Evolutionary conservation across 1,140 invertebrate species (phyloP).

Genomic region (Delia radicum): DNA sequence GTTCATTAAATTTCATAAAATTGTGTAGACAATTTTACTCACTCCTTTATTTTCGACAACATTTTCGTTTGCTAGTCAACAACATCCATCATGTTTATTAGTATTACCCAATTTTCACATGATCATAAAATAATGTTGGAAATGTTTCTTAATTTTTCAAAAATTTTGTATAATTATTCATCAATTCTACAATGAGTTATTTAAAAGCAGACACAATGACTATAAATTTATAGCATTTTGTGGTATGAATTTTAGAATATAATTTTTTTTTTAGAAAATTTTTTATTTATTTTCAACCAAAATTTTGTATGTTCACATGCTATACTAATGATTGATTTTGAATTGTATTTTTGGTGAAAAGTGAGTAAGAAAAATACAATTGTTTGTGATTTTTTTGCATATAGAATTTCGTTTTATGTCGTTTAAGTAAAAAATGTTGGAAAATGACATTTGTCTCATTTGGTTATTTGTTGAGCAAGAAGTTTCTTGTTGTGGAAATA

Average conservation of each 20-base stretch:
- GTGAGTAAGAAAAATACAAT: not conserved
- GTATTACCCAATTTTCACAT: not conserved
- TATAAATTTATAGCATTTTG: conserved; percentile 2
- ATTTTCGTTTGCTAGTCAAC: not conserved
- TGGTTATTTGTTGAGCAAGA: not conserved
- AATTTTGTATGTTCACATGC: not conserved
- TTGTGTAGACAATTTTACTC: not conserved
- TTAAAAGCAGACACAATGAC: not conserved
- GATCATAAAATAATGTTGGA: not conserved
- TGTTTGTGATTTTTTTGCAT: not conserved
- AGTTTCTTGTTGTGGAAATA: no score
- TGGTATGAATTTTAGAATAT: not conserved
- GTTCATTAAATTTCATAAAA: not conserved
- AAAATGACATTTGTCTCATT: not conserved
- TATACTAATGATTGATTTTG: not conserved
- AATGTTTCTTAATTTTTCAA: not conserved
- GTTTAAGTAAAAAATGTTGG: not conserved
- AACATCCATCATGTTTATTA: not conserved
- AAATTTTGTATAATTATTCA: not conserved
- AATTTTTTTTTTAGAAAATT: not conserved
- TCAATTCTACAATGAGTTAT: not conserved
- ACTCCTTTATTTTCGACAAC: not conserved
- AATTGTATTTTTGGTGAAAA: not conserved
- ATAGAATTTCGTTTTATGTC: not conserved
- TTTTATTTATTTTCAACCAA: not conserved